phyloP scores from a whole-genome alignment of 2,888 invertebrate genomes.

The Priocnemis perturbator region DNA sequence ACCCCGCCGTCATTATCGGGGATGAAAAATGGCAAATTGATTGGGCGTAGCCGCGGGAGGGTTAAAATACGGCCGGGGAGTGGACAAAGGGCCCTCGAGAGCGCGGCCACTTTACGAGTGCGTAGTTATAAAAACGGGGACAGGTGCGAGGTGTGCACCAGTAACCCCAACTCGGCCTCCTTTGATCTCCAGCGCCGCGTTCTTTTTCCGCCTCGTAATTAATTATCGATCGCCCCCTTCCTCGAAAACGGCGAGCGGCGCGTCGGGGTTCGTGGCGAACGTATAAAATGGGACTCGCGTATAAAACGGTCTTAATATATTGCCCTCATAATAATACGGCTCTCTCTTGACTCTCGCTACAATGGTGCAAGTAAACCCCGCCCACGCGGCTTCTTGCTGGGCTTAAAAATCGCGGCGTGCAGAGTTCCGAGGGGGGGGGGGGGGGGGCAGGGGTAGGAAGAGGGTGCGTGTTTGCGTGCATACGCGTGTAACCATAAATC shows the following conservation, averaged over 20 bases:
- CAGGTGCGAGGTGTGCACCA: no score
- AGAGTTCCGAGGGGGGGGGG: not conserved
- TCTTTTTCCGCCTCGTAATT: no score
- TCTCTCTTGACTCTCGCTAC: not conserved
- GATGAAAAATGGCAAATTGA: conserved; percentile 21
- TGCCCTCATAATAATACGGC: conserved; percentile 15
- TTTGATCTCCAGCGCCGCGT: no score
- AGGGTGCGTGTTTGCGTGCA: conserved; percentile 15
- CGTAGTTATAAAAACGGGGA: no score
- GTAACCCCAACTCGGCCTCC: no score
- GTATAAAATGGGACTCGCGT: not conserved
- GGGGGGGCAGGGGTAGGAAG: not conserved
- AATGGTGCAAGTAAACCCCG: conserved; percentile 15
- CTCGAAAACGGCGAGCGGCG: no score
- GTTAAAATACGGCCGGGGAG: conserved; percentile 11
- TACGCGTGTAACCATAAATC: conserved; percentile 38
- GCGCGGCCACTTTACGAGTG: no score
- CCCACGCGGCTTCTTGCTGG: conserved; percentile 18
- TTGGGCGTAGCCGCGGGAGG: conserved; percentile 13
- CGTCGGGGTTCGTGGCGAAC: not conserved
- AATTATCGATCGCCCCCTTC: no score
- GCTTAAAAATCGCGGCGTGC: conserved; percentile 18
- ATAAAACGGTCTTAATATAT: conserved; percentile 13
- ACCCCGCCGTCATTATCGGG: not conserved
- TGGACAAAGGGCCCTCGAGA: conserved; percentile 9